phyloP scores from a whole-genome alignment of 37 sponge, comb jelly and placozoan species.

The Halichondria panicea region DNA sequence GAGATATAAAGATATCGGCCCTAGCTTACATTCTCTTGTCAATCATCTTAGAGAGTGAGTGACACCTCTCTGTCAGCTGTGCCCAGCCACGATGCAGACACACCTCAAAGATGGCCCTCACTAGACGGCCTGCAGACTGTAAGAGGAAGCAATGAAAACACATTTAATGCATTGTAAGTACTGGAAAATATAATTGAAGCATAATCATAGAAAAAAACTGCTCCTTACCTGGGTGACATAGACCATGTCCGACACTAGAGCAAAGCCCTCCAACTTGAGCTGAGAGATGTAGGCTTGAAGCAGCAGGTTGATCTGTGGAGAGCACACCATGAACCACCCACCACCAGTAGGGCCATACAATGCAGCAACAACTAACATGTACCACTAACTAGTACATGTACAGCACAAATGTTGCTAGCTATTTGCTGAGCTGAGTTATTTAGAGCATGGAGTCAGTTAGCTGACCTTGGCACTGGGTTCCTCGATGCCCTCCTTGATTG shows the following conservation, averaged over 20 bases:
- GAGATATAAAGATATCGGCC: neutral
- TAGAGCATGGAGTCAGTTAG: neutral
- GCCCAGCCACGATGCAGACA: conserved; percentile 96
- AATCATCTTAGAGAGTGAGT: conserved; percentile 96
- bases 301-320: conserved; percentile 82
- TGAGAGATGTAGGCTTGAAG: conserved; percentile 98
- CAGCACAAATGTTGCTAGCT: neutral
- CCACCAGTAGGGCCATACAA: neutral
- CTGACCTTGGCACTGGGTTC: conserved; percentile 97
- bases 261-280: conserved; percentile 97
- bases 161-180: neutral
- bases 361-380: conserved; percentile 2
- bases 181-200: neutral
- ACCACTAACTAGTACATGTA: neutral
- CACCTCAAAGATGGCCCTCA: conserved; percentile 96
- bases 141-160: neutral
- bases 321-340: neutral
- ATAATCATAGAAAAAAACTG: neutral
- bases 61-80: conserved; percentile 81
- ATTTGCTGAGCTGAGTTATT: neutral
- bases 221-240: conserved; percentile 87
- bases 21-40: conserved; percentile 90
- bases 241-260: conserved; percentile 97
- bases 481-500: conserved; percentile 97
- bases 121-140: conserved; percentile 93